Evolutionary conservation across 2,797 vertebrate species (phyloP), one percentile per base, ranked within the genome.

Genomic region (Scomberomorus guttatus): DNA sequence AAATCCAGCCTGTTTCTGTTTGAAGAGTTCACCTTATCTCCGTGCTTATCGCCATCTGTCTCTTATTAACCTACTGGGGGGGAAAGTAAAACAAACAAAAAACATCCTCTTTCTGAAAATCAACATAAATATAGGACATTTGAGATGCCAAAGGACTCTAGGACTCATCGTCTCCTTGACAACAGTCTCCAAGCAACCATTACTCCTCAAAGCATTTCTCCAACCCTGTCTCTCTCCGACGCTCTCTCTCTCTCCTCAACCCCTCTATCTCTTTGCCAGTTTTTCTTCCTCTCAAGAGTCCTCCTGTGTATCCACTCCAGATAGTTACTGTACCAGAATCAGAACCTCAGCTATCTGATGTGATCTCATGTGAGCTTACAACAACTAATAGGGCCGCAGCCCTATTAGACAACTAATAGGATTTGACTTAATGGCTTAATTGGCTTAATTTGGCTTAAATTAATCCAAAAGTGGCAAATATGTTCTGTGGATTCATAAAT

Each of bases 121-220:
- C 89, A 87, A 90, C 88, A 89, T 88, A 88, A 91, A 94, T 93
- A 88, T 86, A 91, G 91, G 91, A 92, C 87, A 87, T 90, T 81
- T 72, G 55, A 91, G 92, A 95, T 93, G 87, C 90, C 92, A 93
- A 90, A 93, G 87, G 87, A 94, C 90, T 93, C 88, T 80, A 87
- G 88, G 88, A 93, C 92, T 92, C 83, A 63, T 89, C 44, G 92
- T 96, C 91, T 95, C 96, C 95, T 81, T 95, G 96, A 95, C 96
- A 92, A 96, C 95, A 55, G 95, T 96, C 90, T 92, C 95, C 90
- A 93, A 91, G 96, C 95, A 96, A 96, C 96, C 92, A 91, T 92
- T 92, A 89, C 93, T 94, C 90, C 91, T 95, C 94, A 93, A 92
- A 92, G 89, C 92, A 80, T 93, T 87, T 83, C 89, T 88, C 87